These are phyloP conservation scores for Oppia nitens DNA, from an alignment of 1,140 invertebrate genomes.

Conservation along the genomic window DNA sequence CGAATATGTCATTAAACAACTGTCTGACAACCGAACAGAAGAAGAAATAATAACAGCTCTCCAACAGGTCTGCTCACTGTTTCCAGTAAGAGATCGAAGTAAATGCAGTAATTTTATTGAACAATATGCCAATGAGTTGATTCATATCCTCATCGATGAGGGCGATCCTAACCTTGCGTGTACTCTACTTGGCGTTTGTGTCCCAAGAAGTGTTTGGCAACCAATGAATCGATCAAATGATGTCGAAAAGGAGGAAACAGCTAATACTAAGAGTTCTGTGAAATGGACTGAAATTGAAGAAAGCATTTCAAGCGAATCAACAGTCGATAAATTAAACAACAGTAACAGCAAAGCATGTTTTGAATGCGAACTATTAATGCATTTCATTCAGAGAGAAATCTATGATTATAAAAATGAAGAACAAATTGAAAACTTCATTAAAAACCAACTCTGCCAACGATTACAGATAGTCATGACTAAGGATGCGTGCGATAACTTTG, in stretches of 20 bases:
- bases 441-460: constrained; percentile 13
- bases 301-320: background rate
- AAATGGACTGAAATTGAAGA: background rate
- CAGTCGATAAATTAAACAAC: background rate
- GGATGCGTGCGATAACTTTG: constrained; percentile 6
- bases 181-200: constrained; percentile 15
- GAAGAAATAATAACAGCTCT: constrained; percentile 15
- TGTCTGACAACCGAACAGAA: constrained; percentile 18
- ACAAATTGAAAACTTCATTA: constrained; percentile 16
- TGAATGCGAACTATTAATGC: constrained; percentile 16
- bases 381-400: constrained; percentile 15
- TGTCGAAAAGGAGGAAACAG: background rate
- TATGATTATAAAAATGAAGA: constrained; percentile 18
- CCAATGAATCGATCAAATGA: background rate
- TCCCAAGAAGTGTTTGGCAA: background rate
- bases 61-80: constrained; percentile 15
- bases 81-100: constrained; percentile 2
- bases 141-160: constrained; percentile 12
- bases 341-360: background rate
- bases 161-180: constrained; percentile 15
- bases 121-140: constrained; percentile 14
- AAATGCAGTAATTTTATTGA: constrained; percentile 13
- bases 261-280: background rate
- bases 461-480: background rate
- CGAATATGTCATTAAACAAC: constrained; percentile 6